Evolutionary conservation across 2,888 invertebrate genomes (phyloP).

Genomic region (Drosophila eohydei): DNA sequence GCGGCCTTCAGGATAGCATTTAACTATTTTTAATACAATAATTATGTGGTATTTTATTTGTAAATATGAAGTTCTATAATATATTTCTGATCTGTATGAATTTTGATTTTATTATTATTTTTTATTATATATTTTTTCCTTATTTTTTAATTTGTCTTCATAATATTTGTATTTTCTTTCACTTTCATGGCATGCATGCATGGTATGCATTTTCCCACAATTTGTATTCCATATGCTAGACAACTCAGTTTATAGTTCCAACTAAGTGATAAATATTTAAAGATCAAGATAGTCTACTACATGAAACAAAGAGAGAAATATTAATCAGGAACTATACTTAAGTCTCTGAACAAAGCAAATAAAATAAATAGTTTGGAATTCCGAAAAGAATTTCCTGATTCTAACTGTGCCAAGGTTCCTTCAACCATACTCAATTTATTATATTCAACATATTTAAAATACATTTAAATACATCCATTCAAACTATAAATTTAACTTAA

Average conservation of each 20-base stretch:
- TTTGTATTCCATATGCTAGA: neutral
- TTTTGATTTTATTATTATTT: neutral
- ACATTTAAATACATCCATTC: neutral
- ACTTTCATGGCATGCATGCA: too few relatives aligned
- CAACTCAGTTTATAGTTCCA: neutral
- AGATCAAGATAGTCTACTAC: neutral
- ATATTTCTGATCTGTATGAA: too few relatives aligned
- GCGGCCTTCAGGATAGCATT: too few relatives aligned
- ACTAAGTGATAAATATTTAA: neutral
- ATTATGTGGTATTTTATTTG: too few relatives aligned
- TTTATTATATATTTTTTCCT: neutral
- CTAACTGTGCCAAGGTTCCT: conserved; percentile 45
- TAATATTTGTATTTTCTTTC: neutral
- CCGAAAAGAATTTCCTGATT: conserved; percentile 30
- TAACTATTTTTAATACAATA: too few relatives aligned
- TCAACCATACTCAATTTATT: neutral
- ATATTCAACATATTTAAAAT: conserved; percentile 1
- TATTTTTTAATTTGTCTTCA: neutral
- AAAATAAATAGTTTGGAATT: conserved; percentile 5
- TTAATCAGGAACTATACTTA: neutral
- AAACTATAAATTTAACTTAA: conserved; percentile 7
- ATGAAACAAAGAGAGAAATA: neutral
- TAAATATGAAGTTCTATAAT: too few relatives aligned
- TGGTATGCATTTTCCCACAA: neutral
- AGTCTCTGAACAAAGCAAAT: conserved; percentile 1